Percentiles rank a stretch among this genome's conserved stretches.
These are phyloP conservation scores for Calameuta filiformis DNA, from an alignment of 2,888 invertebrate genomes.

Conservation along the genomic window DNA sequence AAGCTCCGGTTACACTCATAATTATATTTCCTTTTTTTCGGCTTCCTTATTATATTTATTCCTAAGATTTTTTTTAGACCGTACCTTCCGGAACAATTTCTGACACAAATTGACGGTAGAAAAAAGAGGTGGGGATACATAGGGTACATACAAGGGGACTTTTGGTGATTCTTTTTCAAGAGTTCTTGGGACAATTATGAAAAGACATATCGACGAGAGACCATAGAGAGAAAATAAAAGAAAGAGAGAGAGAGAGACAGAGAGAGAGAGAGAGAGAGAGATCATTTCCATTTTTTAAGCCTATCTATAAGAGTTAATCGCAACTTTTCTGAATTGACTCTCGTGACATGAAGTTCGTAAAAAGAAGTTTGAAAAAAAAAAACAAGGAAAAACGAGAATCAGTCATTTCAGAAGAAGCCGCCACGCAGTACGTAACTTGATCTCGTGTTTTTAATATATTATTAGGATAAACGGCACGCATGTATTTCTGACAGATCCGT, in stretches of 20 bases:
- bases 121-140: conserved; percentile 1
- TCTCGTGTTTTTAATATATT: background rate
- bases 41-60: conserved; percentile 35
- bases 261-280: background rate
- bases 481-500: background rate
- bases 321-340: background rate
- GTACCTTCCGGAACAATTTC: conserved; percentile 51
- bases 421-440: background rate
- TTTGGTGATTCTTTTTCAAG: background rate
- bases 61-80: conserved; percentile 38
- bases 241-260: no score
- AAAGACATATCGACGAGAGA: background rate
- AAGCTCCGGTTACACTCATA: conserved; percentile 37
- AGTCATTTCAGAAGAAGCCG: background rate
- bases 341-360: background rate
- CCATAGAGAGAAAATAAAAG: background rate
- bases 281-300: background rate
- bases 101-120: conserved; percentile 32
- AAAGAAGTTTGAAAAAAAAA: background rate
- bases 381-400: background rate
- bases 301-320: background rate
- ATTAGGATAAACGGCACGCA: background rate
- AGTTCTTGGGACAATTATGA: background rate
- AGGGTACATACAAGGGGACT: background rate
- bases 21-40: conserved; percentile 25